These are phyloP conservation scores for Synergus itoensis DNA, from an alignment of 2,888 invertebrate genomes.

Conservation along the genomic window DNA sequence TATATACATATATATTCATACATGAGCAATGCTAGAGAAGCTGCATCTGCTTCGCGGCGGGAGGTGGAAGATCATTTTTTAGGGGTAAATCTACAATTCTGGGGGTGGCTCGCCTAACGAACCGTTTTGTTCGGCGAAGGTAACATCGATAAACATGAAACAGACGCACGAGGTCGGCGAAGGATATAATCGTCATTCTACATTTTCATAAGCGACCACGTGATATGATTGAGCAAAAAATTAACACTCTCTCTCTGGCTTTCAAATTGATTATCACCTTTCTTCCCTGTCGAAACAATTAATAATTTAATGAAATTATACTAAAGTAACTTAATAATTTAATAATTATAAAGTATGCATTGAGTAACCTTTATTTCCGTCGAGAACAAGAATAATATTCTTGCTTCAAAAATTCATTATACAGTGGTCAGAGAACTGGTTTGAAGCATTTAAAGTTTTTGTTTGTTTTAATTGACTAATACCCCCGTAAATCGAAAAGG, in stretches of 20 bases:
- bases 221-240: not conserved
- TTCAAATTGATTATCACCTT: not conserved
- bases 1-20: not conserved
- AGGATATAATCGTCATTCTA: not conserved
- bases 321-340: not conserved
- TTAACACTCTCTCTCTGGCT: not conserved
- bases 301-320: not conserved
- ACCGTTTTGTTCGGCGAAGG: conserved; percentile 48
- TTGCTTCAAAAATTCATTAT: not conserved
- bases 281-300: not conserved
- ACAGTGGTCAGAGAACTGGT: not conserved
- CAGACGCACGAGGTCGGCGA: not conserved
- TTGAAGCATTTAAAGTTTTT: conserved; percentile 33
- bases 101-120: conserved; percentile 49
- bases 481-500: conserved; percentile 54
- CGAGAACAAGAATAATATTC: conserved; percentile 8
- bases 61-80: conserved; percentile 74
- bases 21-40: conserved; percentile 62
- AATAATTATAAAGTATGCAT: not conserved
- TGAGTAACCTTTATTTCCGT: not conserved
- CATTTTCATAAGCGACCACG: not conserved
- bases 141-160: conserved; percentile 46
- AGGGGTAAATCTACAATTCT: conserved; percentile 65
- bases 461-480: conserved; percentile 41
- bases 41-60: conserved; percentile 75